phyloP scores from a whole-genome alignment of 2,113 vertebrate species.

The Spea bombifrons region DNA sequence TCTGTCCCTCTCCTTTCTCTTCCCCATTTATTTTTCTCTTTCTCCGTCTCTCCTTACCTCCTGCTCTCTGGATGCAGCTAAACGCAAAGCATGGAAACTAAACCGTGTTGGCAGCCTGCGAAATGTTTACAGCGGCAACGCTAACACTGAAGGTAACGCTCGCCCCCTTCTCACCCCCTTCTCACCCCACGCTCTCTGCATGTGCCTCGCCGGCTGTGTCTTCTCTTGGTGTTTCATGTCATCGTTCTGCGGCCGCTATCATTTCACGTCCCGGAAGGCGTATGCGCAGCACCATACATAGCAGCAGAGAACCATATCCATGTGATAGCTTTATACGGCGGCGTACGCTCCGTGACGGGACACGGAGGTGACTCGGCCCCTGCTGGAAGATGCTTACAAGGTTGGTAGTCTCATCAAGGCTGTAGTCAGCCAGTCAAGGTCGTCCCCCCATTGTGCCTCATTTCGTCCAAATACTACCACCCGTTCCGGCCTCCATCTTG shows the following conservation, averaged over 20 bases:
- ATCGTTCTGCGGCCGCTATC: conserved; percentile 14
- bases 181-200: conserved; percentile 40
- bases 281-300: neutral
- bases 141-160: conserved; percentile 85
- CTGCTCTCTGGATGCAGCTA: conserved; percentile 87
- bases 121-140: conserved; percentile 87
- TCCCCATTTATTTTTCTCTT: conserved; percentile 58
- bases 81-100: conserved; percentile 92
- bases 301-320: neutral
- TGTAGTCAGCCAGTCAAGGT: too few species aligned
- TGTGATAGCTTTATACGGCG: too few species aligned
- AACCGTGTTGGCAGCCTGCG: conserved; percentile 91
- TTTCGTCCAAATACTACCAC: too few species aligned
- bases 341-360: too few species aligned
- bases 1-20: conserved; percentile 28
- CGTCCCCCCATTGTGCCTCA: too few species aligned
- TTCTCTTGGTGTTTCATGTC: conserved; percentile 26
- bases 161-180: conserved; percentile 18
- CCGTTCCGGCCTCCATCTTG: too few species aligned
- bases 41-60: conserved; percentile 54
- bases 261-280: conserved; percentile 16
- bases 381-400: too few species aligned
- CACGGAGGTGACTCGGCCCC: too few species aligned
- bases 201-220: conserved; percentile 37
- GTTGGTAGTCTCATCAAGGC: too few species aligned